A percentile compares a stretch with the other conserved stretches of the same genome.
These are phyloP conservation scores for Cephus rjabovi DNA, from an alignment of 2,888 invertebrate species.

Conservation along the genomic window DNA sequence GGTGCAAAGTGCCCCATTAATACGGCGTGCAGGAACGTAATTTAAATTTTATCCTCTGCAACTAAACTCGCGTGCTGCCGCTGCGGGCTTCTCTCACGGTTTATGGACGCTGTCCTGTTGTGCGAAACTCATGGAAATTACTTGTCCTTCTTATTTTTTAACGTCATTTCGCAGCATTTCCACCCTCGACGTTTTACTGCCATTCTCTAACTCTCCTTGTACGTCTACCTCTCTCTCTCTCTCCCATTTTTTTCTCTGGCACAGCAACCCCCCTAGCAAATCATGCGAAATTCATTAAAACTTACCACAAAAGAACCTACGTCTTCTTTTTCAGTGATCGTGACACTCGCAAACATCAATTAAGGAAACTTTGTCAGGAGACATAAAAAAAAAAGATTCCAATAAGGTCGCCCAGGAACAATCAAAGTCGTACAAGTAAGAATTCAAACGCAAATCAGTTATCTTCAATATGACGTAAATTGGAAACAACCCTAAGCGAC, in stretches of 20 bases:
- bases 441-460: neutral
- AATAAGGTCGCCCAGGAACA: neutral
- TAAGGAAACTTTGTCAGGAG: neutral
- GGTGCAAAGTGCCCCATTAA: conserved; percentile 8
- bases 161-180: conserved; percentile 9
- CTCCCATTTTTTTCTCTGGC: neutral
- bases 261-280: neutral
- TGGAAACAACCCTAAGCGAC: neutral
- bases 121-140: conserved; percentile 22
- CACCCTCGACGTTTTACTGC: neutral
- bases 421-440: neutral
- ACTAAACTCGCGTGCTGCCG: neutral
- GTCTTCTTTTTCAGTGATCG: neutral
- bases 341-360: neutral
- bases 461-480: neutral
- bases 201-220: neutral
- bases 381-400: neutral
- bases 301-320: neutral
- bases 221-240: neutral
- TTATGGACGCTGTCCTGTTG: conserved; percentile 17
- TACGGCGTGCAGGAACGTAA: conserved; percentile 11
- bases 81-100: neutral
- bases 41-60: conserved; percentile 24
- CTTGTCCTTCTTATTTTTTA: conserved; percentile 27
- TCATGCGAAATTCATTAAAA: neutral